These are phyloP conservation scores for Delphinus delphis DNA, from an alignment of 2,113 vertebrate genomes.

Conservation along the genomic window DNA sequence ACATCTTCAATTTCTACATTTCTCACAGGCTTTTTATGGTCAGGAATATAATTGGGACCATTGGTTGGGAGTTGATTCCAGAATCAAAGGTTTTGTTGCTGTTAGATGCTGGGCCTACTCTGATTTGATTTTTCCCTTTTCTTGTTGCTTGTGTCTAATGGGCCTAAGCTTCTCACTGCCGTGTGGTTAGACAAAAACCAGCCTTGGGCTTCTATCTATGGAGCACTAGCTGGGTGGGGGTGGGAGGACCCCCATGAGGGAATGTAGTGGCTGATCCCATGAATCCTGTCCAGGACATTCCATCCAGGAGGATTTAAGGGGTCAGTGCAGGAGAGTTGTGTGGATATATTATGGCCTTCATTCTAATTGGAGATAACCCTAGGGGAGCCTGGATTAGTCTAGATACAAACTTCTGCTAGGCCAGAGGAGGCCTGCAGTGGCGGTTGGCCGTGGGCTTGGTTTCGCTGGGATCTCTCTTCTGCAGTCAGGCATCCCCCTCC, in stretches of 20 bases:
- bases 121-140: constrained; percentile 1
- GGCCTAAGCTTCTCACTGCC: neutral
- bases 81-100: neutral
- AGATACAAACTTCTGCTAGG: neutral
- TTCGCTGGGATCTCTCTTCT: neutral
- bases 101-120: neutral
- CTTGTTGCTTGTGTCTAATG: neutral
- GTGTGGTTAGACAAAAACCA: neutral
- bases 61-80: neutral
- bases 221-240: neutral
- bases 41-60: neutral
- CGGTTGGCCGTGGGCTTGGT: neutral
- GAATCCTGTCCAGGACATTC: neutral
- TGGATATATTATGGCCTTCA: neutral
- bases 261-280: neutral
- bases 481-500: neutral
- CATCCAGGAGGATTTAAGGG: neutral
- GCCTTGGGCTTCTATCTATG: neutral
- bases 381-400: neutral
- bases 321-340: neutral
- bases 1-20: neutral
- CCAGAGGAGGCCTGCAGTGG: neutral
- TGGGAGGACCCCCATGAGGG: neutral
- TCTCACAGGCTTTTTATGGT: neutral
- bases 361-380: neutral